A percentile compares a stretch with the other conserved stretches of the same genome.
These are phyloP conservation scores for Hartigia nigra DNA, from an alignment of 2,888 invertebrate species.

Conservation along the genomic window DNA sequence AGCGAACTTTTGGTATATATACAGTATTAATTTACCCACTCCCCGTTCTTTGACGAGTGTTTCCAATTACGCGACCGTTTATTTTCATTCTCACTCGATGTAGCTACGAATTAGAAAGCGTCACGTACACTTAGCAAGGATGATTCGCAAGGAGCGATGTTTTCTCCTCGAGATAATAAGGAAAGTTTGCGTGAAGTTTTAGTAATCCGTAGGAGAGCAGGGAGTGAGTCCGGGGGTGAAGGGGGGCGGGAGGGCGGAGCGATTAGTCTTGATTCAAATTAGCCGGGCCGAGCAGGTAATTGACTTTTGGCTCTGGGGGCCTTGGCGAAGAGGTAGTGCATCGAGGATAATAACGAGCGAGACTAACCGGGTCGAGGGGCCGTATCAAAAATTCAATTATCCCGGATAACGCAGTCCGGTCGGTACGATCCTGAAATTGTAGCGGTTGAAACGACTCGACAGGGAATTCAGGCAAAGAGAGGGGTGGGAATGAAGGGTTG, in stretches of 20 bases:
- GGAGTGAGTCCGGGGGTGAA: slow-evolving; percentile 15
- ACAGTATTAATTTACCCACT: not conserved
- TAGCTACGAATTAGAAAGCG: not conserved
- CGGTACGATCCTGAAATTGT: slow-evolving; percentile 1
- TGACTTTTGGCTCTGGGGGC: slow-evolving; percentile 5
- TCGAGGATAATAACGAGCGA: slow-evolving; percentile 7
- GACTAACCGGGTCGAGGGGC: slow-evolving; percentile 1
- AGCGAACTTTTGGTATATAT: not conserved
- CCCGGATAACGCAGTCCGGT: not conserved
- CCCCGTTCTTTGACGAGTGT: not conserved
- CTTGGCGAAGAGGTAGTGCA: not conserved
- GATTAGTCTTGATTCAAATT: slow-evolving; percentile 11
- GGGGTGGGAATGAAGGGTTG: not conserved
- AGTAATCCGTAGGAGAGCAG: slow-evolving; percentile 33
- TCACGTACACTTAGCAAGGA: not conserved
- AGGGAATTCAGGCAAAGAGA: not conserved
- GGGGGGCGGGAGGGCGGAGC: slow-evolving; percentile 29
- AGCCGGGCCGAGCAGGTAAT: slow-evolving; percentile 2
- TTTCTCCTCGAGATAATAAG: not conserved
- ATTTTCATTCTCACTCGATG: not conserved
- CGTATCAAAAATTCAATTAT: slow-evolving; percentile 8
- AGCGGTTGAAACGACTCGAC: not conserved
- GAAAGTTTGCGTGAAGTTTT: slow-evolving; percentile 48
- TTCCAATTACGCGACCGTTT: not conserved
- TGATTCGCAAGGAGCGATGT: not conserved